Base-by-base conservation (phyloP, 2,888 invertebrate species). In the Actias luna region DNA sequence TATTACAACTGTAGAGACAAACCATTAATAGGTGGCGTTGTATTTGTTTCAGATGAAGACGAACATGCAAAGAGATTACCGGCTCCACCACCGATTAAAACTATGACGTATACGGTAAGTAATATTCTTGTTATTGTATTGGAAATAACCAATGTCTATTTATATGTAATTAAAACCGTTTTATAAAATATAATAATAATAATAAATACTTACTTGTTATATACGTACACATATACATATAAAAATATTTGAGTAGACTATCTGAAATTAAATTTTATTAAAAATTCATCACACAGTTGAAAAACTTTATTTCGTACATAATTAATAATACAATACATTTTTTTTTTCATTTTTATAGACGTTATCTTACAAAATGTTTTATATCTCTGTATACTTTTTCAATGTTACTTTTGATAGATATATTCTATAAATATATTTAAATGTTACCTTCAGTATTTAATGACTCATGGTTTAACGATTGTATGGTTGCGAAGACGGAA, bases 101-200 rank as follows among this genome's bases (percentile, higher is more conserved):
- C 97, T 75, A 95, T 95, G 89, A 94, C 95, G 73, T 96, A 97
- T 81, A 95, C 94, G 91, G 97, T 96, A 85, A 94, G 94, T 61
- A n/a, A 58, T 50, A 60, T 29, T 16, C 0, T 55, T 8, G n/a
- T 29, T 29, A 25, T 58, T 42, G 33, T 16, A 42, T 62, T 58
- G 39, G 29, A 39, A 57, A 25, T 61, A 55, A 57, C 39, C 27
- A 7, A 42, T 57, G 18, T 39, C 12, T 57, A 42, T 42, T n/a
- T 42, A 42, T n/a, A 42, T n/a, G 42, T 42, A 42, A 3, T 16
- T n/a, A 18, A 42, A n/a, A 18, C n/a, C n/a, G 2, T 1, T 42
- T 42, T 18, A 42, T 42, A 16, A 42, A 1, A 42, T 42, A 42
- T 42, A 42, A 42, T 42, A 42, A 18, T 42, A 16, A 42, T 42